Evolutionary conservation across 2,797 vertebrate genomes (phyloP), one percentile per base, ranked within the genome.

Genomic region (Enteromius anoplus): DNA sequence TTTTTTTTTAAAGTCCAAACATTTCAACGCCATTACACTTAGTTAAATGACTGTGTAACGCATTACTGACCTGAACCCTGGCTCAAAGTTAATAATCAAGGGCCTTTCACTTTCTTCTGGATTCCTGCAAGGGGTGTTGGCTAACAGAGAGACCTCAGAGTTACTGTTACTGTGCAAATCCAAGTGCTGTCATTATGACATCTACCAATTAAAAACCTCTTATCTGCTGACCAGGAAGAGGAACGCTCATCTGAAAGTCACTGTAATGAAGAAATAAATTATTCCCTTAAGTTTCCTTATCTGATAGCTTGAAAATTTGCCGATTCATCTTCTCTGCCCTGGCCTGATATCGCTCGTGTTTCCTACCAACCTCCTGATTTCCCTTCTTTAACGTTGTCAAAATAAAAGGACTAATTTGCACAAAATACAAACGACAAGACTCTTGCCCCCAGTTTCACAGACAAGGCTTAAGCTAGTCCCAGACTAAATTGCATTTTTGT

Each of bases 51-150:
- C 45, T 34, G 4, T 47, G 19, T 4, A 65, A 21, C 2, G 34
- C 23, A 15, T 70, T 32, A 21, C 23, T 29, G 51, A 71, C n/a
- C 23, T 32, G 34, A 47, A 53, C 49, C 29, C 17, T 29, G 29
- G 9, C 26, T 34, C 32, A 76, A 60, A 32, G 71, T 75, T 65
- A 49, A 66, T 58, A 7, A 62, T 26, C 47, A 60, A 49, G 26
- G 8, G 40, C 75, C 21, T 34, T 84, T 71, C 26, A 5, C 7
- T 72, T 83, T 84, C 76, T 77, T 32, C 40, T 65, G 60, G 68
- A 70, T 60, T 78, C 26, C 45, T 65, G 23, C 37, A 66, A 7
- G 0, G 17, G 49, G 51, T 65, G 40, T 69, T 81, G 58, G 71
- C 55, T 51, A 69, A 76, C 60, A 81, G 45, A 58, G 10, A 68